A percentile compares a stretch with the other conserved stretches of the same genome.
These are phyloP conservation scores for Sigmodon hispidus DNA, from an alignment of 2,113 vertebrate genomes.

Conservation along the genomic window DNA sequence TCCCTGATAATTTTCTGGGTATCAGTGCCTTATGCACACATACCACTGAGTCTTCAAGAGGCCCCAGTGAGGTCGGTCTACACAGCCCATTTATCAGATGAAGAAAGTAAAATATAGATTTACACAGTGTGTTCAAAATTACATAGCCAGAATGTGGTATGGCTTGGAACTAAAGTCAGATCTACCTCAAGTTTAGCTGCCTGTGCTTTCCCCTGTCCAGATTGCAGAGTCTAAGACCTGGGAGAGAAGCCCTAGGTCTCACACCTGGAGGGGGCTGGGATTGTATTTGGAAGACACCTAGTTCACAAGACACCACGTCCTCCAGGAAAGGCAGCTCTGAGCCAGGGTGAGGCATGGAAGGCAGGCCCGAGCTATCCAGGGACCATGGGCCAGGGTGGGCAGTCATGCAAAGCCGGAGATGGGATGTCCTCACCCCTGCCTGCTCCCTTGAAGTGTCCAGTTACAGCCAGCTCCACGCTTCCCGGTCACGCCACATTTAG, in stretches of 20 bases:
- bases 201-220: rapidly evolving
- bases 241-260: neutral
- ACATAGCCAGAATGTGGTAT: neutral
- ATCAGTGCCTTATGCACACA: rapidly evolving
- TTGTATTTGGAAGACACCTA: conserved; percentile 55
- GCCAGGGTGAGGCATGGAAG: neutral
- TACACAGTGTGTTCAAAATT: neutral
- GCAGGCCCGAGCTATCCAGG: conserved; percentile 59
- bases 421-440: conserved; percentile 65
- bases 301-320: neutral
- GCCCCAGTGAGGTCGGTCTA: neutral
- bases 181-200: neutral
- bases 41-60: neutral
- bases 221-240: neutral
- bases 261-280: conserved; percentile 12
- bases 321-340: conserved; percentile 57
- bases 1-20: neutral
- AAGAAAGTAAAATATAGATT: neutral
- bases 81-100: neutral
- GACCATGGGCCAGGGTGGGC: conserved; percentile 74
- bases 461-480: conserved; percentile 75
- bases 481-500: conserved; percentile 87
- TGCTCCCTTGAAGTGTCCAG: conserved; percentile 60
- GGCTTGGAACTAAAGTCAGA: neutral
- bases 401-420: conserved; percentile 84